Percentiles rank a stretch among this genome's conserved stretches.
These are phyloP conservation scores for Trypoxylus dichotomus DNA, from an alignment of 1,140 invertebrate species.

Conservation along the genomic window DNA sequence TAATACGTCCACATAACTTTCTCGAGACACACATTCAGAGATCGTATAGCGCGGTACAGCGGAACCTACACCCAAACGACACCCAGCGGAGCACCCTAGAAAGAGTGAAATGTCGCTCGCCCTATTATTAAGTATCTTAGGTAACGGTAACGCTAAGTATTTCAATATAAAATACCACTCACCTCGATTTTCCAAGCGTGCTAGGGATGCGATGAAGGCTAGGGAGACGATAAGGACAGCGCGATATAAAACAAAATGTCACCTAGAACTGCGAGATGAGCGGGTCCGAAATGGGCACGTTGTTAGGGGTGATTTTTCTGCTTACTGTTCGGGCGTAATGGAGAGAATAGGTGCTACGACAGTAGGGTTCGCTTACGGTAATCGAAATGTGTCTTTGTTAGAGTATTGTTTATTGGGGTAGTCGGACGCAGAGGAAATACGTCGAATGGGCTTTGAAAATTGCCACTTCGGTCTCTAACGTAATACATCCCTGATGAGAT, in stretches of 20 bases:
- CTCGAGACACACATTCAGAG: background rate
- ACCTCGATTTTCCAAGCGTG: background rate
- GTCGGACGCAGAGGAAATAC: background rate
- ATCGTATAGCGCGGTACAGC: background rate
- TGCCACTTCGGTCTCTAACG: background rate
- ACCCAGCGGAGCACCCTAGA: background rate
- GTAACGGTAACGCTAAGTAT: conserved; percentile 9
- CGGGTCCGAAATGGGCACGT: background rate
- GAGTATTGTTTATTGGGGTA: background rate
- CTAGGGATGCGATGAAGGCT: background rate
- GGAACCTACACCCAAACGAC: conserved; percentile 1
- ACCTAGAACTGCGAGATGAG: background rate
- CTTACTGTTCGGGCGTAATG: background rate
- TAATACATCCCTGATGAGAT: no score
- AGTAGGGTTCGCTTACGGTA: background rate
- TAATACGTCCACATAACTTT: background rate
- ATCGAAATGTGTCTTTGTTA: background rate
- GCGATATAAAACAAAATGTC: conserved; percentile 10
- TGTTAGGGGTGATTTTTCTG: background rate
- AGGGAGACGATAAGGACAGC: background rate
- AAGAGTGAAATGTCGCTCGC: background rate
- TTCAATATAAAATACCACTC: conserved; percentile 4
- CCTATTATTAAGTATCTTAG: background rate
- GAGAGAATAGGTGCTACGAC: background rate
- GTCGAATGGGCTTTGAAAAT: background rate